Evolutionary conservation across 2,797 vertebrate species (phyloP).

Genomic region (Sorex maritimensis): DNA sequence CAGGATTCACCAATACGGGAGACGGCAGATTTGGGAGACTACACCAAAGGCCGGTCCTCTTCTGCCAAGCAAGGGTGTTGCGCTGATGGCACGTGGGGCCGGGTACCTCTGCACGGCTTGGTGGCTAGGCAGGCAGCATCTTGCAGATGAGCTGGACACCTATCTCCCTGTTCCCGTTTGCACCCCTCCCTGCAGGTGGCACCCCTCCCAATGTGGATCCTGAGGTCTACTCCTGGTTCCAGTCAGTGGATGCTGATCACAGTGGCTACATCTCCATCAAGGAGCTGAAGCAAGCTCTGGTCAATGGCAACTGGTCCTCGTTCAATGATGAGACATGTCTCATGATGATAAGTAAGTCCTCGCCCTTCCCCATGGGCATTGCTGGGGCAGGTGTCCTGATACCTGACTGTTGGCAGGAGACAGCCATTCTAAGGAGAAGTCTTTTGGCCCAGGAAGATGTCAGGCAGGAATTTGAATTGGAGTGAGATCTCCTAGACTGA

Average conservation of each 20-base stretch:
- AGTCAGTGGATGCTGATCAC: conserved; percentile 94
- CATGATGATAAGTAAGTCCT: conserved; percentile 97
- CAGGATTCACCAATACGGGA: not conserved
- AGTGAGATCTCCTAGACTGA: not conserved
- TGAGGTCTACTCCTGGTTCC: conserved; percentile 97
- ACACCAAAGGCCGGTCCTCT: not conserved
- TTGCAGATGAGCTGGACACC: not conserved
- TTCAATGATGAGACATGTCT: conserved; percentile 97
- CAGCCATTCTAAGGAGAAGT: not conserved
- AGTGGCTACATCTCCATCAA: conserved; percentile 96
- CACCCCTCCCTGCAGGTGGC: conserved; percentile 88
- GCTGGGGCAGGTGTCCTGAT: not conserved
- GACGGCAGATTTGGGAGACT: not conserved
- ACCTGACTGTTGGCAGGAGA: not conserved
- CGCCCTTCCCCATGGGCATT: not conserved
- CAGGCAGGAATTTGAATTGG: not conserved
- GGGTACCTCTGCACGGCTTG: not conserved
- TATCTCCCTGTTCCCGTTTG: not conserved
- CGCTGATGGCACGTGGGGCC: not conserved
- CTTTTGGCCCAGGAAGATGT: not conserved
- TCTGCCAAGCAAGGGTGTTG: not conserved
- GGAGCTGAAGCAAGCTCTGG: conserved; percentile 96
- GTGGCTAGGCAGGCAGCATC: not conserved
- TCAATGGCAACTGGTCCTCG: conserved; percentile 97
- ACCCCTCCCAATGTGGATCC: conserved; percentile 93